These are phyloP conservation scores for Caenorhabditis sp. DNA, from an alignment of 2,888 invertebrate species.

Conservation along the genomic window DNA sequence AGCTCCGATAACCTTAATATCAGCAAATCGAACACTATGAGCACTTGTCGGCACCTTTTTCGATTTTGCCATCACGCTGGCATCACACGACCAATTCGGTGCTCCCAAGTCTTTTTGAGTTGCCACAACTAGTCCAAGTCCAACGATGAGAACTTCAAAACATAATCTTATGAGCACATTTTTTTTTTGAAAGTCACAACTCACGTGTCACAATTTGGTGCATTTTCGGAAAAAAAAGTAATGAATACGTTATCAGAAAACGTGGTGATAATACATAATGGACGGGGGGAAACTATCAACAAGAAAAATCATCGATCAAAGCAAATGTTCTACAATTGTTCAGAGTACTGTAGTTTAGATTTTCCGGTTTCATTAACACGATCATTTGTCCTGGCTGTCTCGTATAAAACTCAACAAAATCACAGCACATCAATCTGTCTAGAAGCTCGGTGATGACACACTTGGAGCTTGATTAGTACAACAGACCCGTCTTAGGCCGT, in stretches of 20 bases:
- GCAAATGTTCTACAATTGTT: too few relatives aligned
- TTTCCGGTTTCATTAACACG: too few relatives aligned
- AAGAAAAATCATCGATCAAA: too few relatives aligned
- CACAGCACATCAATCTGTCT: too few relatives aligned
- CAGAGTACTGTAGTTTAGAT: too few relatives aligned
- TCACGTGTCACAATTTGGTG: background rate
- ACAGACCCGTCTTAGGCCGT: too few relatives aligned
- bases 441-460: too few relatives aligned
- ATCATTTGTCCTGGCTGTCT: too few relatives aligned
- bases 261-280: background rate
- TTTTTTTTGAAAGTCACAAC: background rate
- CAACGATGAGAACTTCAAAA: background rate
- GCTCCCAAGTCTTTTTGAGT: slow-evolving; percentile 41
- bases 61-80: slow-evolving; percentile 41
- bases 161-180: too few relatives aligned
- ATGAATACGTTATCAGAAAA: background rate
- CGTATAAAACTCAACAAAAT: too few relatives aligned
- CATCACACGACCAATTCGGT: slow-evolving; percentile 42
- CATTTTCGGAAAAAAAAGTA: background rate
- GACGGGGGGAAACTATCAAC: background rate
- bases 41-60: slow-evolving; percentile 72
- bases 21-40: slow-evolving; percentile 50
- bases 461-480: too few relatives aligned
- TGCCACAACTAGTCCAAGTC: background rate
- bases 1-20: slow-evolving; percentile 53